Evolutionary conservation across 1,140 invertebrate species (phyloP), one percentile per base, ranked within the genome.

Genomic region (Notospermus geniculatus): DNA sequence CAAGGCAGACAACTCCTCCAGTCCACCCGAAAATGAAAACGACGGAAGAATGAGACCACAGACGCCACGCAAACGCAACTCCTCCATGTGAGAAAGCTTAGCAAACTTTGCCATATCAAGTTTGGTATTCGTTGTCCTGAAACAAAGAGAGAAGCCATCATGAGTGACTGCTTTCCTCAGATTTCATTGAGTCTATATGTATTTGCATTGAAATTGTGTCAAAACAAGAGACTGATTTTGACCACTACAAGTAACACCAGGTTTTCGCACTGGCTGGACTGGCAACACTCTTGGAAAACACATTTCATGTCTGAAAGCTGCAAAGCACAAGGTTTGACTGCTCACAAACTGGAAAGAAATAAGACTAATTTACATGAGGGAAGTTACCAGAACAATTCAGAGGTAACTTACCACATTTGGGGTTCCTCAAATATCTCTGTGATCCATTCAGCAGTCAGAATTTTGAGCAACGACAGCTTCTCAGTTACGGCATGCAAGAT

Each of bases 81-180:
- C 66, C 54, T 39, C 52, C 27, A 75, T 54, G 19, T 69, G 15
- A 1, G 50, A 39, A 27, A 75, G 52, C 19, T 32, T 30, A 22
- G 56, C 62, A 50, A 75, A 71, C 58, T 72, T 73, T 4, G 68
- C 70, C 4, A 75, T 52, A 22, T 75, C 70, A 22, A 73, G 28
- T 50, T 70, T 74, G 22, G 68, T 67, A 28, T 56, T 56, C 9
- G 59, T 63, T 36, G 62, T 65, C 69, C 72, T 74, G 52, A 5
- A 57, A 67, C 13, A 22, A 43, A 11, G 30, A 55, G 13, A 4
- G 32, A 56, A 7, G 32, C 25, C 46, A 43, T 43, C 39, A 43
- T 43, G 11, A 13, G 39, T 43, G 11, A 11, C 39, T 43, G 39
- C 11, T 13, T 43, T n/a, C 11, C 11, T n/a, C n/a, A 11, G 11